A percentile compares a stretch with the other conserved stretches of the same genome.
Evolutionary conservation across 2,888 invertebrate species (phyloP).

Genomic region (Spialia ferax): DNA sequence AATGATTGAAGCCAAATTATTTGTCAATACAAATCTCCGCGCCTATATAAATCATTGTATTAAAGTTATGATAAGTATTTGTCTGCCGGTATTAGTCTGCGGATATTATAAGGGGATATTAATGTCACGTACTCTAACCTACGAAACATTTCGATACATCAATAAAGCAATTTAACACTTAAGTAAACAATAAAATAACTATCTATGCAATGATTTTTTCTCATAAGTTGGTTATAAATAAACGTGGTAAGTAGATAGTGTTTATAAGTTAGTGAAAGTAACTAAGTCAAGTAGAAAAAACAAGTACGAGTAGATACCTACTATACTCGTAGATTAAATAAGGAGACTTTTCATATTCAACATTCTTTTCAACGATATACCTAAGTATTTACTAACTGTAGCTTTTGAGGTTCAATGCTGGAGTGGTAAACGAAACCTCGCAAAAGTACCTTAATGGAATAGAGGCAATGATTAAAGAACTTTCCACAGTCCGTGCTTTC

Average conservation of each 20-base stretch:
- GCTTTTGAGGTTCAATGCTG: constrained; percentile 1
- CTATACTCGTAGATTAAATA: too few relatives aligned
- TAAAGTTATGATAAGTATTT: constrained; percentile 31
- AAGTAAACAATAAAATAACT: too few relatives aligned
- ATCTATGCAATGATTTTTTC: too few relatives aligned
- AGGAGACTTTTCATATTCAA: too few relatives aligned
- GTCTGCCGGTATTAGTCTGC: background rate
- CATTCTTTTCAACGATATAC: too few relatives aligned
- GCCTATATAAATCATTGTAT: constrained; percentile 30
- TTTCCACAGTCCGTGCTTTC: background rate
- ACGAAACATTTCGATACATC: background rate
- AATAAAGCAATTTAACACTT: background rate
- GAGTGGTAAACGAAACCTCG: constrained; percentile 6
- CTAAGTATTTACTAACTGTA: background rate
- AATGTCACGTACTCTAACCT: background rate
- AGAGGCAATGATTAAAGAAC: constrained; percentile 6
- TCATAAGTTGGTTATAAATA: too few relatives aligned
- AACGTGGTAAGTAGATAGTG: too few relatives aligned
- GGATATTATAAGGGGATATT: background rate
- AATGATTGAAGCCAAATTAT: constrained; percentile 53
- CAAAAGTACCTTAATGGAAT: constrained; percentile 10
- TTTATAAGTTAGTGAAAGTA: too few relatives aligned
- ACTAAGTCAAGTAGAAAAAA: too few relatives aligned
- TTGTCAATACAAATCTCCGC: constrained; percentile 47
- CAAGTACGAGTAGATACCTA: too few relatives aligned